A percentile compares a stretch with the other conserved stretches of the same genome.
Evolutionary conservation across 1,140 invertebrate genomes (phyloP).

Genomic region (Metaphire vulgaris): DNA sequence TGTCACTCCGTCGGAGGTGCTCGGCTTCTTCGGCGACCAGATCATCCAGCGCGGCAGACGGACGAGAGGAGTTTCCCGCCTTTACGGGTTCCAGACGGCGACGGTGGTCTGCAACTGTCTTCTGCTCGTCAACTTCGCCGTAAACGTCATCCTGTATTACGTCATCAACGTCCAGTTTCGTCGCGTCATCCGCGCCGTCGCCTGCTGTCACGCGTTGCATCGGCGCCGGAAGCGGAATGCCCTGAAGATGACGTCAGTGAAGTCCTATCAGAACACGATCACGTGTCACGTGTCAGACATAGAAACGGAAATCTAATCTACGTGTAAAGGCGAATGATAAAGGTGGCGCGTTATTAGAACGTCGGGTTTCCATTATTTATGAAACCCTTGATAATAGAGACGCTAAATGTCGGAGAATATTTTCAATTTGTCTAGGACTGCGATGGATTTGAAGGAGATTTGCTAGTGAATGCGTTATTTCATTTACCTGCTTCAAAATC

Average conservation of each 20-base stretch:
- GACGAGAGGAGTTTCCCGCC: background rate
- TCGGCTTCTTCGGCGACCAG: slow-evolving; percentile 27
- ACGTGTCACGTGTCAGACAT: background rate
- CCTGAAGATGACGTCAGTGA: background rate
- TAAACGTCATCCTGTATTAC: slow-evolving; percentile 49
- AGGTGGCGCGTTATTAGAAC: no score
- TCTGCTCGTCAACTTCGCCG: slow-evolving; percentile 45
- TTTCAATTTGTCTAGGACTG: no score
- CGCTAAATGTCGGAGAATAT: no score
- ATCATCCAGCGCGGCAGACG: background rate
- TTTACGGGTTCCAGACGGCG: background rate
- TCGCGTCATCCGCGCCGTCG: slow-evolving; percentile 31
- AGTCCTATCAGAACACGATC: background rate
- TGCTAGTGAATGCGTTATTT: no score
- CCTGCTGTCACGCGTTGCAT: slow-evolving; percentile 8
- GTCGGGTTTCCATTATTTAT: no score
- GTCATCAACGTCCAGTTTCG: slow-evolving; percentile 48
- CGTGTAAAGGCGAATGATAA: no score
- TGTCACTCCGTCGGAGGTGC: slow-evolving; percentile 46
- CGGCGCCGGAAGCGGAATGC: background rate
- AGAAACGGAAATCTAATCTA: background rate
- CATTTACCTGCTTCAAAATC: no score
- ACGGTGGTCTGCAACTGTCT: slow-evolving; percentile 40
- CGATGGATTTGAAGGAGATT: no score
- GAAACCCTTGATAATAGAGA: no score